Evolutionary conservation across 2,797 vertebrate species (phyloP).

Genomic region (Gadopsis marmoratus): DNA sequence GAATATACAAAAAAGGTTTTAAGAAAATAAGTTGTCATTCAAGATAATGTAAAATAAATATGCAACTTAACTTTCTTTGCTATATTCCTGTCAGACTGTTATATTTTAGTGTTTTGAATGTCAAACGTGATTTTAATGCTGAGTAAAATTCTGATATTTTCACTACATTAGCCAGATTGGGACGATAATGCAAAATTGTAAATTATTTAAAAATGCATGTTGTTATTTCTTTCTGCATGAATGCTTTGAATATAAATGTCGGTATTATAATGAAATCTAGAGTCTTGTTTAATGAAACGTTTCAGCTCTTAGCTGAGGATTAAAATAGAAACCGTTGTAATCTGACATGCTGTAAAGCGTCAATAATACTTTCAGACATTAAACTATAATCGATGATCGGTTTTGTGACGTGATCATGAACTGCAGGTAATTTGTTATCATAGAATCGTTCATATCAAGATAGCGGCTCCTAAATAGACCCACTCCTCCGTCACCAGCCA

Average conservation of each 20-base stretch:
- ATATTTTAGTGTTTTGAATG: not conserved
- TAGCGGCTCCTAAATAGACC: not conserved
- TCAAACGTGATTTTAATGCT: not conserved
- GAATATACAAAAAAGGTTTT: not conserved
- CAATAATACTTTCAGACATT: not conserved
- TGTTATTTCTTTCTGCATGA: not conserved
- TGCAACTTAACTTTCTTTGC: not conserved
- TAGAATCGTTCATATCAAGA: not conserved
- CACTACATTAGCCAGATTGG: not conserved
- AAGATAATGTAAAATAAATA: not conserved
- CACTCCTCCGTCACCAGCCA: slow-evolving; percentile 13
- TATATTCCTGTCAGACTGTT: not conserved
- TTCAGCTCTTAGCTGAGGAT: not conserved
- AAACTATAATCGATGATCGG: not conserved
- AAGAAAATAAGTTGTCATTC: no score
- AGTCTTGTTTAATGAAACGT: not conserved
- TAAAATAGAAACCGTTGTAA: not conserved
- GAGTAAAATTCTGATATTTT: not conserved
- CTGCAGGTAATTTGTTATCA: not conserved
- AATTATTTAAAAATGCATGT: not conserved
- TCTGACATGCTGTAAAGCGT: accelerated
- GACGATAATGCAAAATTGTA: not conserved
- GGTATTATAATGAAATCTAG: not conserved
- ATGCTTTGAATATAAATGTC: not conserved
- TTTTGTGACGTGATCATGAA: not conserved